Evolutionary conservation across 2,113 vertebrate genomes (phyloP).

Genomic region (Chlamydotis undulata): DNA sequence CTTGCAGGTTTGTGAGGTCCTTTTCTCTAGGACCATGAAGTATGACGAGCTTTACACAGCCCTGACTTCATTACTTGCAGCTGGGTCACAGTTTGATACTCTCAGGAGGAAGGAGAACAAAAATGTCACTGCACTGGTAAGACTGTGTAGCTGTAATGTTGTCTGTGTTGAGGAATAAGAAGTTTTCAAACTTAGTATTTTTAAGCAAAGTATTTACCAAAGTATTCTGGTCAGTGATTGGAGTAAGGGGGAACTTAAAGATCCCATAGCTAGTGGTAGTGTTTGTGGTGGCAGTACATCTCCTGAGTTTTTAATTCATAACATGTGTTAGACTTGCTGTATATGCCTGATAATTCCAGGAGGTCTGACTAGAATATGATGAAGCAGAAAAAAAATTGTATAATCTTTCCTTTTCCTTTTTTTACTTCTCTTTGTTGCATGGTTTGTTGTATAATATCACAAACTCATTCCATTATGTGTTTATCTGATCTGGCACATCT

Average conservation of each 20-base stretch:
- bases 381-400: background rate
- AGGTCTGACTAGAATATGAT: background rate
- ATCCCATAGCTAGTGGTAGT: accelerated
- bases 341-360: background rate
- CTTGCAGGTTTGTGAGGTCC: slow-evolving; percentile 90
- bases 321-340: background rate
- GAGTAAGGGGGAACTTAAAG: background rate
- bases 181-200: background rate
- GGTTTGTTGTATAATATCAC: background rate
- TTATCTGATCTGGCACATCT: background rate
- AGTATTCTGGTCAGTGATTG: background rate
- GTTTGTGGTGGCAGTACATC: background rate
- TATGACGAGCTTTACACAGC: slow-evolving; percentile 90
- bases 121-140: slow-evolving; percentile 87
- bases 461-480: background rate
- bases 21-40: slow-evolving; percentile 86
- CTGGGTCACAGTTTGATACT: slow-evolving; percentile 92
- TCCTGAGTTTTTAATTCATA: background rate
- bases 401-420: background rate
- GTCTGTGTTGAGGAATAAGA: background rate
- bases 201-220: background rate
- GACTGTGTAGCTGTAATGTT: background rate
- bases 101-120: slow-evolving; percentile 91
- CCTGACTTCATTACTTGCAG: slow-evolving; percentile 87
- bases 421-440: background rate